A percentile compares a stretch with the other conserved stretches of the same genome.
Evolutionary conservation across 2,113 vertebrate genomes (phyloP).

Genomic region (Litocranius walleri): DNA sequence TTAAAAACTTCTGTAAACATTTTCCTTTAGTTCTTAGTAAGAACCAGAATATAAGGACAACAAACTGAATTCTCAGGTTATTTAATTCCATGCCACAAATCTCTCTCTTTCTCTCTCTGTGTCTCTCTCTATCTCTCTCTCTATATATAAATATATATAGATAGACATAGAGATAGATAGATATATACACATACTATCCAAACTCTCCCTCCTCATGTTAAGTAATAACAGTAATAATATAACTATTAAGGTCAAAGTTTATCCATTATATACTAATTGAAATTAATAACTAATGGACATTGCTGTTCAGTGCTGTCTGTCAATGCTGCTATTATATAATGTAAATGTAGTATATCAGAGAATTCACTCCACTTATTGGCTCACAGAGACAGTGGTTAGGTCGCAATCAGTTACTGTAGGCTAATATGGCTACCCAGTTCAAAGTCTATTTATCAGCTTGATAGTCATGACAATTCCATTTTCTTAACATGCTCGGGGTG

Average conservation of each 20-base stretch:
- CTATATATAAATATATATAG: no score
- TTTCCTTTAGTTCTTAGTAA: background rate
- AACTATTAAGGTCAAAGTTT: background rate
- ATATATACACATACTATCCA: background rate
- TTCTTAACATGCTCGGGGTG: background rate
- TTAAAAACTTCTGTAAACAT: background rate
- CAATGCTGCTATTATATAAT: conserved; percentile 33
- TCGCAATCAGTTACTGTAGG: background rate
- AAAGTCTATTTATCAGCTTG: background rate
- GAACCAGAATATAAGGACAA: background rate
- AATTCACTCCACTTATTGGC: background rate
- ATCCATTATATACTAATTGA: background rate
- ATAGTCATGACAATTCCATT: background rate
- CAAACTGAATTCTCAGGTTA: background rate
- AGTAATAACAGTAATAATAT: background rate
- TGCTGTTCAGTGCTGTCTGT: background rate
- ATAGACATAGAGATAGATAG: background rate
- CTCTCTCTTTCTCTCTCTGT: background rate
- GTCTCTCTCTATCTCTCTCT: rapidly evolving
- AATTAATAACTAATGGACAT: background rate
- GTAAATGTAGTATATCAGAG: background rate
- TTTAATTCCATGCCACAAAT: background rate
- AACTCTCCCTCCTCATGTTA: background rate
- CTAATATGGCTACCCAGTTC: background rate
- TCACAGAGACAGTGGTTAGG: background rate